Evolutionary conservation across 2,797 vertebrate species (phyloP), one percentile per base, ranked within the genome.

Genomic region (Arrhamphus sclerolepis): DNA sequence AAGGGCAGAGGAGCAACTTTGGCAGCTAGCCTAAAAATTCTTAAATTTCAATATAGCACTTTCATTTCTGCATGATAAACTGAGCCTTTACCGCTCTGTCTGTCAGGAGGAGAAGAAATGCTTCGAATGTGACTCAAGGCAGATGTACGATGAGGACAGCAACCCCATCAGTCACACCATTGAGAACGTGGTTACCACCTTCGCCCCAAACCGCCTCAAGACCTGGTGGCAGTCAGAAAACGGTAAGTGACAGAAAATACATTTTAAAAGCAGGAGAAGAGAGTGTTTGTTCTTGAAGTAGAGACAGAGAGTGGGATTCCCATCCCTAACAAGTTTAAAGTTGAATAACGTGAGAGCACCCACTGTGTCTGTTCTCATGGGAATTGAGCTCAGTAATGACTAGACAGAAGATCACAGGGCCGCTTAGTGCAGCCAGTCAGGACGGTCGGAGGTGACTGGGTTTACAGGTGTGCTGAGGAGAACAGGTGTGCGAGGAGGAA

Each of bases 171-270:
- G 96, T 84, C 98, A 99, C 87, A 90, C 90, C 38, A 94, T 99
- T 56, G 95, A 98, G 88, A 98, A 98, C 28, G 94, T 99, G 0
- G 96, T 99, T 83, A 99, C 97, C 29, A 95, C 96, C 0, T 99
- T 98, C 1, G 97, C 91, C 58, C 95, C 89, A 55, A 98, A 99
- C 83, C 97, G 97, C 60, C 94, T 98, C 29, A 98, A 98, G 88
- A 95, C 97, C 63, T 99, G 98, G 98, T 99, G 97, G 97, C 98
- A 99, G 82, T 98, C 98, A 0, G 96, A 97, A 92, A 99, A 95
- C 44, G 97, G 98, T 99, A 93, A 58, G 84, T 56, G 8, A 14
- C 3, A 14, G 9, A 29, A 28, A 61, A 46, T 5, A 19, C 7
- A n/a, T n/a, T 0, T 14, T 21, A 43, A 9, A 31, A 43, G n/a